Conservation (phyloP, 1,140 invertebrate species). For the Mylabris phalerata region DNA sequence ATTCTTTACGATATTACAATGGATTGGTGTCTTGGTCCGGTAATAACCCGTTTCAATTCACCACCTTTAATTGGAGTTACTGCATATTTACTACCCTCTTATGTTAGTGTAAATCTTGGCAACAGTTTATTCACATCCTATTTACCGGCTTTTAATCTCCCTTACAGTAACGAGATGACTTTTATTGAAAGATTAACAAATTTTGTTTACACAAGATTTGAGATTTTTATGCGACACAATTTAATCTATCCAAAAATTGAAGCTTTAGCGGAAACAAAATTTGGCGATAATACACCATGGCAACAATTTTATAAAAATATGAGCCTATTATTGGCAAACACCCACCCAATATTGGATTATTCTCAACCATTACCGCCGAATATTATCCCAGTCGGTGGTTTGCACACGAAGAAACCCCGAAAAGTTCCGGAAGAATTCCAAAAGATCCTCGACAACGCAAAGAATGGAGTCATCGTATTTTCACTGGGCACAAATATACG, state of each 20-base stretch:
- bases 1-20: conserved; percentile 28
- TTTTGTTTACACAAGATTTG: no score
- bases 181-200: no score
- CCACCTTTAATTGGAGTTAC: conserved; percentile 1
- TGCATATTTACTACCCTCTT: conserved; percentile 3
- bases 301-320: conserved; percentile 17
- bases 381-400: conserved; percentile 49
- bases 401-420: conserved; percentile 43
- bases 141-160: conserved; percentile 2
- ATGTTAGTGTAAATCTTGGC: conserved; percentile 2
- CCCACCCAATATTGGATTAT: conserved; percentile 42
- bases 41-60: no score
- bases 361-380: conserved; percentile 44
- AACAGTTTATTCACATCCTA: not conserved
- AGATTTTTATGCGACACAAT: no score
- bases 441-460: conserved; percentile 21
- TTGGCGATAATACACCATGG: conserved; percentile 20
- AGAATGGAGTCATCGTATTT: conserved; percentile 28
- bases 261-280: not conserved
- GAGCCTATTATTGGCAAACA: conserved; percentile 40
- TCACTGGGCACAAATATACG: conserved; percentile 28
- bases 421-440: conserved; percentile 21
- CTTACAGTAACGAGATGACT: not conserved
- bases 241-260: no score
- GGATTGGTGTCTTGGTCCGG: conserved; percentile 20